Percentiles rank a stretch among this genome's conserved stretches.
phyloP scores from a whole-genome alignment of 2,888 invertebrate genomes.

The Lycaena phlaeas region DNA sequence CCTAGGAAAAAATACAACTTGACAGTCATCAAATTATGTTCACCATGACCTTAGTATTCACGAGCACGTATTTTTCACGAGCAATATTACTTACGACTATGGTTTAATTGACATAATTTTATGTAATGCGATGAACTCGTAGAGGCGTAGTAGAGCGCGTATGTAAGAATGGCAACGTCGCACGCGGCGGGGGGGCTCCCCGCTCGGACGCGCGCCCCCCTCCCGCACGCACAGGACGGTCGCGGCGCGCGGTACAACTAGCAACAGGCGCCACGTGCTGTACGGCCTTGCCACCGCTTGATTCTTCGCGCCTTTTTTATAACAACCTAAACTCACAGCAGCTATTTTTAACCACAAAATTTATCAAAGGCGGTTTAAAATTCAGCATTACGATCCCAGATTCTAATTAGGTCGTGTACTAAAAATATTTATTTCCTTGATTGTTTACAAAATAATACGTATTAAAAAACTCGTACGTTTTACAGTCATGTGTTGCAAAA shows the following conservation, averaged over 20 bases:
- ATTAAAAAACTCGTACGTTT: too few relatives aligned
- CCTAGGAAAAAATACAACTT: too few relatives aligned
- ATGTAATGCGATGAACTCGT: conserved; percentile 2
- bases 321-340: conserved; percentile 39
- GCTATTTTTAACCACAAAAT: too few relatives aligned
- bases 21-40: too few relatives aligned
- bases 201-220: too few relatives aligned
- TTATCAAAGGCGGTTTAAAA: too few relatives aligned
- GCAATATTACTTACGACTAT: conserved; percentile 7
- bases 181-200: conserved; percentile 24
- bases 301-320: conserved; percentile 66
- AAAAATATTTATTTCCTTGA: too few relatives aligned
- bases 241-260: conserved; percentile 38
- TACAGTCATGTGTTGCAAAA: too few relatives aligned
- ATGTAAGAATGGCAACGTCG: conserved; percentile 61
- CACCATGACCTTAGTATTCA: conserved; percentile 10
- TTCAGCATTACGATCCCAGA: too few relatives aligned
- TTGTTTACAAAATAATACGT: too few relatives aligned
- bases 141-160: conserved; percentile 4
- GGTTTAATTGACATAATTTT: conserved; percentile 11
- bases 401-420: too few relatives aligned
- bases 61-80: too few relatives aligned
- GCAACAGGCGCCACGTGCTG: conserved; percentile 70
- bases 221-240: conserved; percentile 13
- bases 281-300: conserved; percentile 59